A percentile compares a stretch with the other conserved stretches of the same genome.
phyloP scores from a whole-genome alignment of 2,888 invertebrate species.

The Alsophila aescularia region DNA sequence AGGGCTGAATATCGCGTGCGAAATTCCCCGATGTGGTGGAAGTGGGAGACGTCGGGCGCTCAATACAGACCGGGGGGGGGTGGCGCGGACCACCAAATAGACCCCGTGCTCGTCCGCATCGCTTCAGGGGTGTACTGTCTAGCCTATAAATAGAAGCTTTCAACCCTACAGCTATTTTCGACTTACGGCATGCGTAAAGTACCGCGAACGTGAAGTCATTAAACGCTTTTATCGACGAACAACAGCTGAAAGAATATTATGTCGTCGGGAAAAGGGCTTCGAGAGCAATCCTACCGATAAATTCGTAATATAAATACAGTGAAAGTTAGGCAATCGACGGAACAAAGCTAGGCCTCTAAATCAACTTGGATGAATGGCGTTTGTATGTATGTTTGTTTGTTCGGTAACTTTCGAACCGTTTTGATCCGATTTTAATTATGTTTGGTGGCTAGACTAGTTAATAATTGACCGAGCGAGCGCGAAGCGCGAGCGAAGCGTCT shows the following conservation, averaged over 20 bases:
- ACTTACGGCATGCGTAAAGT: constrained; percentile 49
- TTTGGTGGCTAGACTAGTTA: too few species aligned
- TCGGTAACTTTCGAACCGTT: too few species aligned
- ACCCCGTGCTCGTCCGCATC: constrained; percentile 40
- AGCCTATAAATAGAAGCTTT: constrained; percentile 61
- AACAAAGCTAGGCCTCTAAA: too few species aligned
- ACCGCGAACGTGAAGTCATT: constrained; percentile 37
- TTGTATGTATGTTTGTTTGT: too few species aligned
- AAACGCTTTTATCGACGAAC: constrained; percentile 23
- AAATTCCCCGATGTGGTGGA: constrained; percentile 34
- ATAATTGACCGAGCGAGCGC: too few species aligned
- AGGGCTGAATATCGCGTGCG: constrained; percentile 31
- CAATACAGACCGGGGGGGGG: constrained; percentile 13
- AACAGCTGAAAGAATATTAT: neutral
- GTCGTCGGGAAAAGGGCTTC: neutral
- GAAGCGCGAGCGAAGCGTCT: too few species aligned
- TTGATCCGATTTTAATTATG: too few species aligned
- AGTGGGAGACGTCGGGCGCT: constrained; percentile 15
- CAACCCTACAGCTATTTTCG: constrained; percentile 53
- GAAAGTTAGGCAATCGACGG: too few species aligned
- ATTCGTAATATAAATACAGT: neutral
- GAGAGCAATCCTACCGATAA: constrained; percentile 8
- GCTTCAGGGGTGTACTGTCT: constrained; percentile 43
- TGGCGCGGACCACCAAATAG: constrained; percentile 21
- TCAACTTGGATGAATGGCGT: constrained; percentile 42